Evolutionary conservation across 2,113 vertebrate genomes (phyloP).

Genomic region (Eudyptes chrysolophus): DNA sequence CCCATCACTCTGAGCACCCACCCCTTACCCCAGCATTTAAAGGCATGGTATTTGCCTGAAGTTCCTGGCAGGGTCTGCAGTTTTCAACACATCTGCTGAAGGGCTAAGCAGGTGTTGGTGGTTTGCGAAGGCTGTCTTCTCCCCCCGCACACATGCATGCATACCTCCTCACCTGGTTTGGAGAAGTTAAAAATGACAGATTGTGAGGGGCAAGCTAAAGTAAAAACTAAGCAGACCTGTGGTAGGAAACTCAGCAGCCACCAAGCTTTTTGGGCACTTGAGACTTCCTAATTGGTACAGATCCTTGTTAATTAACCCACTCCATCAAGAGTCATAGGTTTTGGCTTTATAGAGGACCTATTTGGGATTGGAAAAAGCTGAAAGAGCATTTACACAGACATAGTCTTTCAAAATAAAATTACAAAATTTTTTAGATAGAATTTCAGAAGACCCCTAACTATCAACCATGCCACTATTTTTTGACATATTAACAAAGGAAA

Average conservation of each 20-base stretch:
- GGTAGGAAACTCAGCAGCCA: neutral
- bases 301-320: neutral
- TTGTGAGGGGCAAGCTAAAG: neutral
- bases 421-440: neutral
- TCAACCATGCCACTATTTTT: neutral
- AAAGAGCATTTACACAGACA: neutral
- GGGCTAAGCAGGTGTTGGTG: neutral
- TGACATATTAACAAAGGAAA: neutral
- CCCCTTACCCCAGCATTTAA: neutral
- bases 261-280: neutral
- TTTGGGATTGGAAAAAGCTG: neutral
- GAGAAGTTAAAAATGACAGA: neutral
- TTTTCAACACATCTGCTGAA: neutral
- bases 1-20: neutral
- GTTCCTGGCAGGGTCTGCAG: neutral
- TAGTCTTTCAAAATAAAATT: neutral
- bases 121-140: neutral
- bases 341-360: neutral
- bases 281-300: neutral
- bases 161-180: rapidly evolving
- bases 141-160: rapidly evolving
- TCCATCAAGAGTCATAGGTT: neutral
- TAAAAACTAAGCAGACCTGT: neutral
- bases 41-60: neutral
- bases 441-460: neutral